Percentiles rank a stretch among this genome's conserved stretches.
Conservation (phyloP, 2,113 vertebrate genomes). For the Coptodon bakossiorum region DNA sequence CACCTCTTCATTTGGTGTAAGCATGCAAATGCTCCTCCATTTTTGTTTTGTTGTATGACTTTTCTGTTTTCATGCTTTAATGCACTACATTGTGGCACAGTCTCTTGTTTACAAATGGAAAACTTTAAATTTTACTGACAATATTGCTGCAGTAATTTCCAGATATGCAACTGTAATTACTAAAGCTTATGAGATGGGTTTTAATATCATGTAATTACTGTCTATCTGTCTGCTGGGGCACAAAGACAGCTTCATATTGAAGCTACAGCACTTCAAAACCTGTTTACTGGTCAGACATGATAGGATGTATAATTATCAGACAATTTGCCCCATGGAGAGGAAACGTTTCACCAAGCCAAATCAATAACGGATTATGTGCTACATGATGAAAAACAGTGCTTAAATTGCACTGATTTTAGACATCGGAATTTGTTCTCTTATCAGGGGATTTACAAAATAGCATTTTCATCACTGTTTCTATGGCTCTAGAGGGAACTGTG, state of each 20-base stretch:
- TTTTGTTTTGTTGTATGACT: background rate
- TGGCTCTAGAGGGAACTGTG: background rate
- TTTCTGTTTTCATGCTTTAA: background rate
- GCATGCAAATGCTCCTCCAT: background rate
- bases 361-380: slow-evolving; percentile 21
- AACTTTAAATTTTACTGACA: background rate
- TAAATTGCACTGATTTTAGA: slow-evolving; percentile 13
- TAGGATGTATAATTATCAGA: slow-evolving; percentile 27
- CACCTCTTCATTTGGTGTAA: background rate
- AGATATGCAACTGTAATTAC: slow-evolving; percentile 28
- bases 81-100: background rate
- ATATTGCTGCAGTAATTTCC: background rate
- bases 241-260: background rate
- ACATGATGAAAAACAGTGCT: background rate
- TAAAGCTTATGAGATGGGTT: slow-evolving; percentile 9
- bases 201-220: slow-evolving; percentile 47
- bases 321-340: slow-evolving; percentile 10
- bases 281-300: slow-evolving; percentile 42
- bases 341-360: slow-evolving; percentile 18
- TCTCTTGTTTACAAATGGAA: background rate
- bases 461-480: background rate
- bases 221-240: slow-evolving; percentile 35
- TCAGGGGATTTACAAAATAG: slow-evolving; percentile 2
- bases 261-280: slow-evolving; percentile 20
- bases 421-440: slow-evolving; percentile 11